Base-by-base conservation (phyloP, 1,140 invertebrate species). In the Sitodiplosis mosellana region DNA sequence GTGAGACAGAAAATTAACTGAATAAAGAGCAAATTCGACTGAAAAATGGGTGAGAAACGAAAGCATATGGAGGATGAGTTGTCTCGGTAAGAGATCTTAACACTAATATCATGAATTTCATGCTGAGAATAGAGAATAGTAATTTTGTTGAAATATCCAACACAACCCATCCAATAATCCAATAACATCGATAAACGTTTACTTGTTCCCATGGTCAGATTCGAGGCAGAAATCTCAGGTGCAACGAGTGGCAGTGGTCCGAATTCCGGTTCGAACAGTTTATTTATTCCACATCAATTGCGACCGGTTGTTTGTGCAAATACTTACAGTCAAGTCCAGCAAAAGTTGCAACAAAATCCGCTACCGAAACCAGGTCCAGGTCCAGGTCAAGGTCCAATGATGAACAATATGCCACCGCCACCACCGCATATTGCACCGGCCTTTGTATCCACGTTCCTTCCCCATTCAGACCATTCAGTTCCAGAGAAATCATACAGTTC, bases 151-250 rank as follows among this genome's bases (percentile, higher is more conserved):
- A 42, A 36, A 6, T 46, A 42, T 47, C 27, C 33, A 45, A 46
- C 12, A 20, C 12, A 36, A 22, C 27, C 18, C 34, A 22, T 14
- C 4, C 6, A 2, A 45, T 33, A 37, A 51, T 50, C 45, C 3
- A 27, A 5, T 27, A 27, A 27, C 27, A 27, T 27, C 10, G 3
- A 3, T 27, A 47, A 46, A 50, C 42, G 45, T 33, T 18, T 38
- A 37, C 33, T 42, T 41, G 10, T 59, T 49, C 49, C 53, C 33
- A 49, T 20, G 56, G 56, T 11, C 53, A 85, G 82, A 53, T 89
- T 89, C 63, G 85, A 88, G 59, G 83, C 84, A n/a, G 85, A 88
- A 67, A 87, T 87, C 51, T 80, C 81, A 6, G 75, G 75, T 46
- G 66, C 66, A 45, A 5, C 27, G 10, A 5, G 4, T 5, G 10